Conservation (phyloP, 2,888 invertebrate species). For the Microplitis deprimator region DNA sequence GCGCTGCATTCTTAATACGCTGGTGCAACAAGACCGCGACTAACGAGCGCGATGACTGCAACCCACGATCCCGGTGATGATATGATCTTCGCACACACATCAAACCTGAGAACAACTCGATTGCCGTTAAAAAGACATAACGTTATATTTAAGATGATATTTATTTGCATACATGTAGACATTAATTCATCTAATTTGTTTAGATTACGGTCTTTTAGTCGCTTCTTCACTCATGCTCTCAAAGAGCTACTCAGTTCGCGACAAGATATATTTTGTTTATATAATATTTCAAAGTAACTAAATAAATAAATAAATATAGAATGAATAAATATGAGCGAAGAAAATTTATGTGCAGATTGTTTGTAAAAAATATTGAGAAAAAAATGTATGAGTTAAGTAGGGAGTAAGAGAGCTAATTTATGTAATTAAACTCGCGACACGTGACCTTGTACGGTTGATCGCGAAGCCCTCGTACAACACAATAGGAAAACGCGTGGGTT, state of each 20-base stretch:
- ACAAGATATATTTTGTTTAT: not conserved
- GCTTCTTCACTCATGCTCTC: too few species aligned
- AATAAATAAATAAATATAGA: not conserved
- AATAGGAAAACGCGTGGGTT: constrained; percentile 49
- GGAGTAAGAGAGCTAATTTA: constrained; percentile 60
- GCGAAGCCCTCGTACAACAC: constrained; percentile 47
- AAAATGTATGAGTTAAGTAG: constrained; percentile 31
- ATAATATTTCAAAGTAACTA: not conserved
- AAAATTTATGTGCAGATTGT: too few species aligned
- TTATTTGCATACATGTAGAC: too few species aligned
- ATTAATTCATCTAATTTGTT: not conserved
- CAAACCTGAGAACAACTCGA: constrained; percentile 12
- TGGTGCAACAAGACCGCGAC: not conserved
- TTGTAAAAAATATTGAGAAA: not conserved
- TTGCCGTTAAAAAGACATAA: not conserved
- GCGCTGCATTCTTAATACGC: constrained; percentile 24
- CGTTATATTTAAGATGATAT: too few species aligned
- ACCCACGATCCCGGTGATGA: not conserved
- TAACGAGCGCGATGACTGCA: not conserved
- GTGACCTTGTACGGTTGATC: constrained; percentile 64
- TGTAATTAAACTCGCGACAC: constrained; percentile 67
- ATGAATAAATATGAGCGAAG: constrained; percentile 16
- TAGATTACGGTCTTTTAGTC: not conserved
- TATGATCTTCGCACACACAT: not conserved
- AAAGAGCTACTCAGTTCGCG: not conserved